These are phyloP conservation scores for Montifringilla adamsi DNA, from an alignment of 2,113 vertebrate species.

Conservation along the genomic window DNA sequence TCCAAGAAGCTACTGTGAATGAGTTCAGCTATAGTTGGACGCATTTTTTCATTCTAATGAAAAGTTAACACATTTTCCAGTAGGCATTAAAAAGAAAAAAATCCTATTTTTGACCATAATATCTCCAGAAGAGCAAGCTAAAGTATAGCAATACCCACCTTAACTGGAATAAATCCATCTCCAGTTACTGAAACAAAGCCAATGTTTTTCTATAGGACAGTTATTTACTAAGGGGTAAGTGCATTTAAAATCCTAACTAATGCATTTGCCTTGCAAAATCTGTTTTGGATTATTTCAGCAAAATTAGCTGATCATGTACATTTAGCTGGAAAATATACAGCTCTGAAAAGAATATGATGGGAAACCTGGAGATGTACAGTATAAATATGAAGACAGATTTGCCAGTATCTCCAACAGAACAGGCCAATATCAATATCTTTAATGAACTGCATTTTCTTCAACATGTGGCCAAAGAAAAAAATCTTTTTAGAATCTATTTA, in stretches of 20 bases:
- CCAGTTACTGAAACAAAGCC: neutral
- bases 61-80: neutral
- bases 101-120: neutral
- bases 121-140: neutral
- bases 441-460: slow-evolving; percentile 7
- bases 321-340: slow-evolving; percentile 6
- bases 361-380: slow-evolving; percentile 19
- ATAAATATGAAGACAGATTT: slow-evolving; percentile 35
- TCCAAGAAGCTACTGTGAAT: neutral
- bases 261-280: neutral
- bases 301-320: neutral
- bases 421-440: neutral
- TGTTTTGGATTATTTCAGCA: slow-evolving; percentile 9
- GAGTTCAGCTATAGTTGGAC: neutral
- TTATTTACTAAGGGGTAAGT: neutral
- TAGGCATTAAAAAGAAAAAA: neutral
- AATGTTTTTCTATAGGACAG: neutral
- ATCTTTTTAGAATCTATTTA: neutral
- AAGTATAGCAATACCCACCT: neutral
- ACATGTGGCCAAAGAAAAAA: neutral
- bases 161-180: neutral
- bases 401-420: neutral
- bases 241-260: neutral
- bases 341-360: neutral
- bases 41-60: neutral